Percentiles rank a stretch among this genome's conserved stretches.
phyloP scores from a whole-genome alignment of 37 sponge, comb jelly and placozoan species.

The Beroe forskalii region DNA sequence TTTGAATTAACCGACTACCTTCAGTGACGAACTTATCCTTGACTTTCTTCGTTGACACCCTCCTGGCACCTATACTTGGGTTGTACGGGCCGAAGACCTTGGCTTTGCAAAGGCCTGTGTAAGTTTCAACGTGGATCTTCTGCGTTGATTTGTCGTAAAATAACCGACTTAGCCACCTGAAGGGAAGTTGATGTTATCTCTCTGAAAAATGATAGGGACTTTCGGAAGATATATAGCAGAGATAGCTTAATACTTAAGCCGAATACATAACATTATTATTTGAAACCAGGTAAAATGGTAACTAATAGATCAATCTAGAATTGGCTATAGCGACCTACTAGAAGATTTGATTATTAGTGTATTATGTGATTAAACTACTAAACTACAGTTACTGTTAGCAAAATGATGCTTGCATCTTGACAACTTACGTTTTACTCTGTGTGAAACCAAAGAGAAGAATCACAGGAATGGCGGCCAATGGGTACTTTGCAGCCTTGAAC shows the following conservation, averaged over 20 bases:
- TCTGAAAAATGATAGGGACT: too few relatives aligned
- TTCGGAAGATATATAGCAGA: too few relatives aligned
- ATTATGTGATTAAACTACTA: too few relatives aligned
- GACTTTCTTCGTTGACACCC: background rate
- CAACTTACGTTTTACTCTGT: background rate
- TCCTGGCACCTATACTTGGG: background rate
- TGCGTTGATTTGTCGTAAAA: background rate
- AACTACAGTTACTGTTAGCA: too few relatives aligned
- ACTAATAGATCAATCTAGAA: too few relatives aligned
- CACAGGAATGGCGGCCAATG: background rate
- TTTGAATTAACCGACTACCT: too few relatives aligned
- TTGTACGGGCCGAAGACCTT: slow-evolving; percentile 34
- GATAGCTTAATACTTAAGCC: too few relatives aligned
- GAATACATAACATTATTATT: too few relatives aligned
- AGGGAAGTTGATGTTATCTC: background rate
- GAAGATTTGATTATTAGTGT: too few relatives aligned
- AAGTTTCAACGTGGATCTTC: slow-evolving; percentile 37
- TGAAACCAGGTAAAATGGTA: too few relatives aligned
- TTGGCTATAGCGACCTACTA: too few relatives aligned
- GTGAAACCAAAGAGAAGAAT: background rate
- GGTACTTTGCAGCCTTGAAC: background rate
- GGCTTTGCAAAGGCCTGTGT: background rate
- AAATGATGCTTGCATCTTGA: too few relatives aligned
- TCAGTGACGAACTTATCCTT: background rate
- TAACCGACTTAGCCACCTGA: background rate